phyloP scores from a whole-genome alignment of 2,797 vertebrate species.

The Linurgus olivaceus region DNA sequence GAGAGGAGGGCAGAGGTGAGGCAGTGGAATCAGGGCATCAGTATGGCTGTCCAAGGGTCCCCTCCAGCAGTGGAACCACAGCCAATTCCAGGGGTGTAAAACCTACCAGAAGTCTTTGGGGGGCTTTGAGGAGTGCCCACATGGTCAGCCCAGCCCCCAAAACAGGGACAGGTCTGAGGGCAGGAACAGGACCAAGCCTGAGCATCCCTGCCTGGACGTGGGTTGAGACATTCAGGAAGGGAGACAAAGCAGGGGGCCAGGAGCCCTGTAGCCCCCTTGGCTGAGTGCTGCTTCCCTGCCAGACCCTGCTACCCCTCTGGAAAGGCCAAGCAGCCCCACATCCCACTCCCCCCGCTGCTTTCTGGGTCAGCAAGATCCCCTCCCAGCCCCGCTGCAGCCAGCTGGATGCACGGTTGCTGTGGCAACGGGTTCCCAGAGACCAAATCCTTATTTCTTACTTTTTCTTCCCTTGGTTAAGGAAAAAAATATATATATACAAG shows the following conservation, averaged over 20 bases:
- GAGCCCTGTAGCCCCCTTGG: fast-evolving
- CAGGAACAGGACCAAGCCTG: background rate
- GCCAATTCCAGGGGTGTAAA: background rate
- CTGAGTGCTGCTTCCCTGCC: background rate
- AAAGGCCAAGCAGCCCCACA: background rate
- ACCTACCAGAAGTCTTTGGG: background rate
- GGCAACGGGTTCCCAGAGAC: slow-evolving; percentile 69
- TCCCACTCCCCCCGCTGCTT: background rate
- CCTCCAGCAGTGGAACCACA: background rate
- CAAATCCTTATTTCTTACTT: slow-evolving; percentile 4
- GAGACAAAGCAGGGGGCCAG: fast-evolving
- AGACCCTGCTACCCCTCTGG: fast-evolving
- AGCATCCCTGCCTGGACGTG: background rate
- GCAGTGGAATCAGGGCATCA: fast-evolving
- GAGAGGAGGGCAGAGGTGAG: background rate
- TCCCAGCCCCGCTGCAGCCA: slow-evolving; percentile 51
- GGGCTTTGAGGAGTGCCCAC: background rate
- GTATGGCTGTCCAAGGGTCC: background rate
- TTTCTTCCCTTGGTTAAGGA: background rate
- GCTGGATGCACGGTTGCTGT: slow-evolving; percentile 64
- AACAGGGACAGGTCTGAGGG: background rate
- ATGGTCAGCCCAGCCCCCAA: fast-evolving
- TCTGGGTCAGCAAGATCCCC: slow-evolving; percentile 61
- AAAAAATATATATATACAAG: background rate
- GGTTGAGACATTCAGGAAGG: background rate